Percentiles rank a stretch among this genome's conserved stretches.
Conservation (phyloP, 2,888 invertebrate genomes). For the Orthosia gracilis region DNA sequence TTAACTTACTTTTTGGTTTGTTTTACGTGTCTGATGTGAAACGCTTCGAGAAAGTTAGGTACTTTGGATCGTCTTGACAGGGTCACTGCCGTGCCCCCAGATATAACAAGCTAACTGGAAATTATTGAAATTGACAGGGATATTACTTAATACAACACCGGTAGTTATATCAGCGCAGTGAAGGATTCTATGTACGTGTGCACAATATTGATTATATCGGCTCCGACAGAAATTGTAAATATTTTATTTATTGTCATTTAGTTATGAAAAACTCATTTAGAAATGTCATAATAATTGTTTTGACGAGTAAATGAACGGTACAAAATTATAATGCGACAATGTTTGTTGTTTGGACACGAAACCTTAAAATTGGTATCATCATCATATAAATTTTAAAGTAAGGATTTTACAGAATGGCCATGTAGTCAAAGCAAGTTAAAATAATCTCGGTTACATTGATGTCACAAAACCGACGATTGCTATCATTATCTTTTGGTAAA, state of each 20-base stretch:
- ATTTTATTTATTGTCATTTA: no score
- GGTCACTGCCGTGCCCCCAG: background rate
- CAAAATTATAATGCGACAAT: no score
- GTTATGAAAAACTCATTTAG: no score
- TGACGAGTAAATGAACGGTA: background rate
- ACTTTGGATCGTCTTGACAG: background rate
- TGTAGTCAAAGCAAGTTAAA: background rate
- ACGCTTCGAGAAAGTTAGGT: background rate
- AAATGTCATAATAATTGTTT: no score
- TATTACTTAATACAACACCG: background rate
- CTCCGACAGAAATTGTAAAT: no score
- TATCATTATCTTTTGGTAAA: background rate
- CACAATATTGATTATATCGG: background rate
- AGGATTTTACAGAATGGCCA: no score
- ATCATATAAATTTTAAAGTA: no score
- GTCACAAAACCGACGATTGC: background rate
- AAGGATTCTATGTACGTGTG: background rate
- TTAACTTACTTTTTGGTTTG: constrained; percentile 10
- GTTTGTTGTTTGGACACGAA: background rate
- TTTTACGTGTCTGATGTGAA: background rate
- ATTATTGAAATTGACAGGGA: background rate
- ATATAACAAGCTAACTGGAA: background rate
- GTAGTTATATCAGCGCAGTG: background rate
- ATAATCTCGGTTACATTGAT: background rate
- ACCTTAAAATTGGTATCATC: background rate